Percentiles rank a stretch among this genome's conserved stretches.
phyloP scores from a whole-genome alignment of 2,797 vertebrate species.

The Pseudotriccus pelzelni region DNA sequence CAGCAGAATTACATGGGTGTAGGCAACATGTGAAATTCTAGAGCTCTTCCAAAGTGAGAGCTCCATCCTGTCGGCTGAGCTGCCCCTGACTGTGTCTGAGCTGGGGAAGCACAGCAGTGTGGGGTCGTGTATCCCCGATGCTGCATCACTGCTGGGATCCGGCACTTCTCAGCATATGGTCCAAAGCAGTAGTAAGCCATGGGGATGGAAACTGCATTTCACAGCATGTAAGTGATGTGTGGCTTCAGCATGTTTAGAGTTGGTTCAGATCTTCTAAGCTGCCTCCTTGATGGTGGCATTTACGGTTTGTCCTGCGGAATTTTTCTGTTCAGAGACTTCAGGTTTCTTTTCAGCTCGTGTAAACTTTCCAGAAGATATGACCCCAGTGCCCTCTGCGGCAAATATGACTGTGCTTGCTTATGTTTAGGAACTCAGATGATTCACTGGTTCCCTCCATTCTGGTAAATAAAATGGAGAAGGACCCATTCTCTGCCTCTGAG shows the following conservation, averaged over 20 bases:
- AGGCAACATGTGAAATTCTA: not conserved
- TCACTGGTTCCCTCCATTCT: not conserved
- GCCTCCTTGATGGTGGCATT: not conserved
- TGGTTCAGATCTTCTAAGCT: not conserved
- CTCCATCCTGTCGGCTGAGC: accelerated
- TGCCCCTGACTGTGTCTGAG: not conserved
- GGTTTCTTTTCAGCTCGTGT: not conserved
- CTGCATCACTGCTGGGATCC: not conserved
- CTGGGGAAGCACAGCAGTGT: accelerated
- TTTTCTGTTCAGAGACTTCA: not conserved
- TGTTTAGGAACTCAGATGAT: not conserved
- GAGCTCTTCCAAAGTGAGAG: not conserved
- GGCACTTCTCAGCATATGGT: accelerated
- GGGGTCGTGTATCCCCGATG: accelerated
- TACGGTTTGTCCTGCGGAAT: not conserved
- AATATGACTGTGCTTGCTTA: not conserved
- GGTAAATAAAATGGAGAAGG: not conserved
- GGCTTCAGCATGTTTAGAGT: not conserved
- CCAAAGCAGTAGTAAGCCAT: accelerated
- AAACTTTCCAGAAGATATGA: not conserved
- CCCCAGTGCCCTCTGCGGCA: not conserved
- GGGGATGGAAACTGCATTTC: not conserved
- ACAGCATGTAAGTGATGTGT: accelerated
- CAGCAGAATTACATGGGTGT: not conserved
- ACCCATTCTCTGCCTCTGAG: not conserved